These are phyloP conservation scores for Halictus quadricinctus DNA, from an alignment of 2,888 invertebrate genomes.

Conservation along the genomic window DNA sequence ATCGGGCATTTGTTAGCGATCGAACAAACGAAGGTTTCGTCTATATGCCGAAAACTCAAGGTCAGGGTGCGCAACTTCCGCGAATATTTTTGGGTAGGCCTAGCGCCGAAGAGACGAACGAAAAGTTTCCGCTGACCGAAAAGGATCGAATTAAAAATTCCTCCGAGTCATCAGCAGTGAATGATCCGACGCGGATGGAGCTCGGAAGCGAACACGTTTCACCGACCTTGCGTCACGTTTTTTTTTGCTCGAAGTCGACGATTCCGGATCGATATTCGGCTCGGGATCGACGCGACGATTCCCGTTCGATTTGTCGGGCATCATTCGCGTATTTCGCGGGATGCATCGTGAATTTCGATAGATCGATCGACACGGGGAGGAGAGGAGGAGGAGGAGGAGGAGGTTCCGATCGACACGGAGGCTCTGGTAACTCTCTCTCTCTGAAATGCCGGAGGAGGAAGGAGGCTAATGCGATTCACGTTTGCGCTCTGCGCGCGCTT, in stretches of 20 bases:
- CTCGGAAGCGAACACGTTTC: background rate
- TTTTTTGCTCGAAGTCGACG: background rate
- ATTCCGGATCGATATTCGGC: conserved; percentile 4
- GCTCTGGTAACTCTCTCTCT: conserved; percentile 59
- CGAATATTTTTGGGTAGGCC: background rate
- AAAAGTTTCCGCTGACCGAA: background rate
- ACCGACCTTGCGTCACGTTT: background rate
- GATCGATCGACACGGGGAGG: background rate
- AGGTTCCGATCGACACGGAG: background rate
- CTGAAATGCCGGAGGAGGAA: conserved; percentile 62
- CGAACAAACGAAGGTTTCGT: no score
- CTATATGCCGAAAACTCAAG: no score
- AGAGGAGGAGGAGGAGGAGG: no score
- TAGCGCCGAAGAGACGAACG: background rate
- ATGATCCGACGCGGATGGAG: background rate
- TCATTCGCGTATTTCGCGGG: conserved; percentile 19
- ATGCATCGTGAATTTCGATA: conserved; percentile 44
- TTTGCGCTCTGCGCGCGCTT: conserved; percentile 57
- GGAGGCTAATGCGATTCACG: conserved; percentile 75
- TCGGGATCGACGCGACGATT: conserved; percentile 3
- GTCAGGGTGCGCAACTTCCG: background rate
- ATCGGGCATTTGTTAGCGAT: no score
- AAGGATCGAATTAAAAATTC: background rate
- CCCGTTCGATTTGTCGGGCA: conserved; percentile 12
- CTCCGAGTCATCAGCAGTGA: background rate